These are phyloP conservation scores for Auanema sp. DNA, from an alignment of 2,888 invertebrate genomes.

Conservation along the genomic window DNA sequence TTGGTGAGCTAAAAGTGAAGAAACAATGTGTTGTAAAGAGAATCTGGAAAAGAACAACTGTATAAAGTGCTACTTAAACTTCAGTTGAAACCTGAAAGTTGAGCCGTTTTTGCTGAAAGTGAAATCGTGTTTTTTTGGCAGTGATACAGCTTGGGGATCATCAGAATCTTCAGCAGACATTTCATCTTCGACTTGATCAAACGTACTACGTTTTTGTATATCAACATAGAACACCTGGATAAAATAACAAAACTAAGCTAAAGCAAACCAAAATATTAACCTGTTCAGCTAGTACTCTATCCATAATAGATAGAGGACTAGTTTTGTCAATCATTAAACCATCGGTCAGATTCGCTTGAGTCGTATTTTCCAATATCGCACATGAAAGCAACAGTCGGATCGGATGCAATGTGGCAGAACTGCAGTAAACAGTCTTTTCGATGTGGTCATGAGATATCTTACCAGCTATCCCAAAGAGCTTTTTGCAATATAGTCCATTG, in stretches of 20 bases:
- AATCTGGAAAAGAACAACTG: constrained; percentile 7
- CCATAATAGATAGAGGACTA: constrained; percentile 4
- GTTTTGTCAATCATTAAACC: constrained; percentile 24
- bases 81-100: constrained; percentile 7
- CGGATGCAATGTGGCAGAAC: constrained; percentile 79
- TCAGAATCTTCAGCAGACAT: background rate
- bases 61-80: background rate
- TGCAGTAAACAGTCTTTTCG: constrained; percentile 20
- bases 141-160: background rate
- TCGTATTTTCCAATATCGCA: constrained; percentile 86
- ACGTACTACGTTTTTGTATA: background rate
- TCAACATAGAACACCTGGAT: constrained; percentile 17
- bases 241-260: background rate
- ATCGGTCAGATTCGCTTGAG: constrained; percentile 74
- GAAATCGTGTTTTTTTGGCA: constrained; percentile 7
- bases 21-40: constrained; percentile 7
- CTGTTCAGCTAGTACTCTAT: constrained; percentile 18
- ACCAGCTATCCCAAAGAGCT: constrained; percentile 31
- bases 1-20: constrained; percentile 20
- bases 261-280: background rate
- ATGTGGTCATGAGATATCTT: background rate
- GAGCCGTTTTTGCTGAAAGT: constrained; percentile 8
- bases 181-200: constrained; percentile 3
- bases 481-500: constrained; percentile 32
- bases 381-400: constrained; percentile 84